Evolutionary conservation across 1,140 invertebrate genomes (phyloP), one percentile per base, ranked within the genome.

Genomic region (Pseudomyrmex cubaensis): DNA sequence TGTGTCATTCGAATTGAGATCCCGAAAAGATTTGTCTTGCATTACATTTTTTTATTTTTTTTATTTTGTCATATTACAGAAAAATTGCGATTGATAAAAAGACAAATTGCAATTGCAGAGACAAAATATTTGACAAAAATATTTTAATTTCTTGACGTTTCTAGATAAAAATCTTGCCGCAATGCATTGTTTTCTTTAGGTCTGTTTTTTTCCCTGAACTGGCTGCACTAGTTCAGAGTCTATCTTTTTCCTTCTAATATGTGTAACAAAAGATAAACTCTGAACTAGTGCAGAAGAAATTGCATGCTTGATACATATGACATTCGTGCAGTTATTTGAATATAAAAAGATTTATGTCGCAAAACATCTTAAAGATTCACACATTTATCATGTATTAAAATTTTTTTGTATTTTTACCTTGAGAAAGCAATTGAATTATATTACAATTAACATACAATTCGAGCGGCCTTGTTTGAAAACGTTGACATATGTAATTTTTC

Each of bases 381-480:
- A 3, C 7, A 10, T 5, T 48, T 17, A 20, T 52, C 10, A 15
- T 50, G 46, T 69, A 15, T n/a, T 25, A 69, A 78, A 78, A 17
- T 59, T 57, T 25, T 69, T 69, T 20, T 13, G 48, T 69, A 69
- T 69, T 70, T 64, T 59, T 35, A 12, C 64, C 76, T 59, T 50
- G 44, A 17, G 17, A 10, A 20, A 57, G 64, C 54, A 57, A 70
- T 35, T 59, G 76, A 78, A 70, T 78, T 78, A 50, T 48, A 78
- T 70, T 13, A 20, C 20, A 59, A 70, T 78, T 78, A 78, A 70
- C 64, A 70, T 59, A 78, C 76, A 78, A 78, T 78, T 69, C 54
- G 64, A 59, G 12, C 15, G 35, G 10, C 25, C 5, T 48, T 25
- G 46, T 13, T 46, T 69, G 15, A 48, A 57, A 57, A 25, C 64